A percentile compares a stretch with the other conserved stretches of the same genome.
Evolutionary conservation across 2,113 vertebrate genomes (phyloP).

Genomic region (Malurus elegans): DNA sequence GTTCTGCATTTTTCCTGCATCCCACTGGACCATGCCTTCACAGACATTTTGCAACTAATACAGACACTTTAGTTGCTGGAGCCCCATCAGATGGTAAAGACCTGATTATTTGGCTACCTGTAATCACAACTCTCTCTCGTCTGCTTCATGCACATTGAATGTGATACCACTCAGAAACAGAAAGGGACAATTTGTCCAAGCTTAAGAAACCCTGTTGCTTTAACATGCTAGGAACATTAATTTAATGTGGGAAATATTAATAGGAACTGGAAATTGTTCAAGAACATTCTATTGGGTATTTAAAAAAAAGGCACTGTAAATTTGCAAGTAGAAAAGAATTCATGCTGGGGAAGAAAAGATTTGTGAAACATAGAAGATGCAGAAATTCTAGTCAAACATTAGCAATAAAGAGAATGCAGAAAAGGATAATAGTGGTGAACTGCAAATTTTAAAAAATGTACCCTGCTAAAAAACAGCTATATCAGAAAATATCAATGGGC

Average conservation of each 20-base stretch:
- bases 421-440: neutral
- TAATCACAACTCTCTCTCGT: neutral
- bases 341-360: neutral
- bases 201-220: neutral
- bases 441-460: fast-evolving
- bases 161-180: neutral
- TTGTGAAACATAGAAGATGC: neutral
- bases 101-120: neutral
- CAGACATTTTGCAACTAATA: neutral
- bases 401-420: neutral
- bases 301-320: neutral
- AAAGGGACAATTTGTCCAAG: constrained; percentile 43
- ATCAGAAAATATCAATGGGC: neutral
- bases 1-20: neutral
- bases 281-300: constrained; percentile 40
- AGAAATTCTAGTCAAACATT: neutral
- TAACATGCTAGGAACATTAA: constrained; percentile 6
- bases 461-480: neutral
- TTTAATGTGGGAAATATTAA: constrained; percentile 58
- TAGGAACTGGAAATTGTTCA: constrained; percentile 58
- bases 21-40: neutral
- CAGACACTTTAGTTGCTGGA: neutral
- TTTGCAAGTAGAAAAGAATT: neutral
- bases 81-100: neutral
- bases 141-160: neutral